Evolutionary conservation across 2,113 vertebrate genomes (phyloP).

Genomic region (Gallinago undulata): DNA sequence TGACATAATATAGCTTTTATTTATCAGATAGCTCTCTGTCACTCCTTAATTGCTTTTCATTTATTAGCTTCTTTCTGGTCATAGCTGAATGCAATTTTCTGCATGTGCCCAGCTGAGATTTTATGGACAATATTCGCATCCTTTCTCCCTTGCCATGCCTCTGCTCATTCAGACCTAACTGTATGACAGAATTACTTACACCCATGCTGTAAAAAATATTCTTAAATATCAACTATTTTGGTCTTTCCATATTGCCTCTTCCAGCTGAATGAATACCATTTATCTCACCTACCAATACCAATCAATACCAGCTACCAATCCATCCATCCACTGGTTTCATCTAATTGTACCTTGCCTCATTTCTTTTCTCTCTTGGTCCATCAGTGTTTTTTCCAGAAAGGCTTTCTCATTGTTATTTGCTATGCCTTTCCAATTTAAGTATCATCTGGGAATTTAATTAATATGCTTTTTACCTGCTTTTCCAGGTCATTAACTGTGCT

Average conservation of each 20-base stretch:
- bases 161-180: background rate
- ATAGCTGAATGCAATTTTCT: background rate
- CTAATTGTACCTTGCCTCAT: background rate
- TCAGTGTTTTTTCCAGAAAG: background rate
- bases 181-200: background rate
- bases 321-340: background rate
- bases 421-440: background rate
- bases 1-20: background rate
- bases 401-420: background rate
- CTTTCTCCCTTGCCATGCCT: background rate
- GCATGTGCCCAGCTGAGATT: background rate
- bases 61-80: background rate
- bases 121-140: background rate
- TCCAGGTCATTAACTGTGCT: background rate
- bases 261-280: background rate
- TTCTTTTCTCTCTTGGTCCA: background rate
- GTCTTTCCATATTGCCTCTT: background rate
- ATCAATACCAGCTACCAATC: background rate
- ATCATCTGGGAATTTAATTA: slow-evolving; percentile 28
- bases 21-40: background rate
- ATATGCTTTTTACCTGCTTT: background rate
- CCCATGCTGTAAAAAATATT: background rate
- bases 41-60: background rate
- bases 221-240: background rate
- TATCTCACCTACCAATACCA: background rate